Percentiles rank a stretch among this genome's conserved stretches.
Evolutionary conservation across 2,797 vertebrate genomes (phyloP).

Genomic region (Hemitrygon akajei): DNA sequence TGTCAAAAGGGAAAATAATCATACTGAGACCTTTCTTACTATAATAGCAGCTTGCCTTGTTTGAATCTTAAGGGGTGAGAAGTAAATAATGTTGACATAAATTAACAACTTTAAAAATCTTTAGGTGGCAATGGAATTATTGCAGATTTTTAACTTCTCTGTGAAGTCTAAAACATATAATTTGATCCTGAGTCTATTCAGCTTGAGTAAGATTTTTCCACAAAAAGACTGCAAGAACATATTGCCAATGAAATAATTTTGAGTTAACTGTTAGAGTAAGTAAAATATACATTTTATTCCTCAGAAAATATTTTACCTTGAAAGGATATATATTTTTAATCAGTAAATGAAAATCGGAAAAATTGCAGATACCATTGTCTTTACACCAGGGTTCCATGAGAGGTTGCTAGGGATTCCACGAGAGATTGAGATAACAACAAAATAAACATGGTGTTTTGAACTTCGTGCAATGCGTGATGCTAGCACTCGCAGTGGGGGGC

Average conservation of each 20-base stretch:
- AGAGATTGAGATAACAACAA: too few species aligned
- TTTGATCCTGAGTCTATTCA: neutral
- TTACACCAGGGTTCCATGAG: too few species aligned
- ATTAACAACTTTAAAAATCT: neutral
- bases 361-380: too few species aligned
- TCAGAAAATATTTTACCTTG: neutral
- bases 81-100: neutral
- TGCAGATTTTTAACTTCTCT: neutral
- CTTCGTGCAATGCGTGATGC: too few species aligned
- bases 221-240: neutral
- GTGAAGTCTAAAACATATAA: neutral
- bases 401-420: too few species aligned
- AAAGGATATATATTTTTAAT: neutral
- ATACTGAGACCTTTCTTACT: neutral
- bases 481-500: too few species aligned
- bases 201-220: neutral
- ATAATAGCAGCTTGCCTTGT: too few species aligned
- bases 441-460: too few species aligned
- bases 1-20: neutral
- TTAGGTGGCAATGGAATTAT: neutral
- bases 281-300: neutral
- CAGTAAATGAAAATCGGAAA: too few species aligned
- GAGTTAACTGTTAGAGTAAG: neutral
- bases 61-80: neutral
- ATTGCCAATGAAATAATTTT: neutral